Evolutionary conservation across 2,888 invertebrate species (phyloP), one percentile per base, ranked within the genome.

Genomic region (Dugesia japonica): DNA sequence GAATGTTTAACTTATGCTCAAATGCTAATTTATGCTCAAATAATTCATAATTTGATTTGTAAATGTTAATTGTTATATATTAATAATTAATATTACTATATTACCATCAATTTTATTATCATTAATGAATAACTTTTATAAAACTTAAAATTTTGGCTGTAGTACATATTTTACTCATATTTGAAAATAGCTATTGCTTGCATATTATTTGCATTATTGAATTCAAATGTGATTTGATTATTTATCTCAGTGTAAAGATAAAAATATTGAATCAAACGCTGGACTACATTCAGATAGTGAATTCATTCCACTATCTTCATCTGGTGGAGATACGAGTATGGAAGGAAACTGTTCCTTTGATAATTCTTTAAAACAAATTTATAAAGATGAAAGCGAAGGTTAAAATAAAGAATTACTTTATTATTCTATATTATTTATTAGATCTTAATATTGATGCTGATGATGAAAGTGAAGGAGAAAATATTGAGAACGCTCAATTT

Each of bases 311-410:
- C 17, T 56, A 56, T 23, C 56, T 9, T 56, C 56, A 20, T 56
- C 56, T 23, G 56, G 56, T 56, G 56, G 56, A 1, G 56, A 56
- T n/a, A 56, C 56, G 23, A 56, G 56, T 56, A 56, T 56, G 4
- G 56, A 56, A 23, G 56, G 56, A 56, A 56, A 56, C 17, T 9
- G 56, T 56, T 56, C 56, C 17, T 56, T 23, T 56, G 56, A 56
- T 56, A 56, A 20, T 56, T 23, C n/a, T 13, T 9, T 56, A 1
- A 56, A 56, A n/a, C 20, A 4, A n/a, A 20, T 56, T n/a, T 56
- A n/a, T 56, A 56, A 56, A 56, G 56, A 56, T 56, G 56, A 56
- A 56, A 56, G 56, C n/a, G 56, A 56, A 56, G 56, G 56, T 56
- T 56, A 7, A 56, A 20, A 9, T 56, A 56, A n/a, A n/a, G n/a